These are phyloP conservation scores for Xenopus laevis DNA, from an alignment of 2,113 vertebrate species.

Conservation along the genomic window DNA sequence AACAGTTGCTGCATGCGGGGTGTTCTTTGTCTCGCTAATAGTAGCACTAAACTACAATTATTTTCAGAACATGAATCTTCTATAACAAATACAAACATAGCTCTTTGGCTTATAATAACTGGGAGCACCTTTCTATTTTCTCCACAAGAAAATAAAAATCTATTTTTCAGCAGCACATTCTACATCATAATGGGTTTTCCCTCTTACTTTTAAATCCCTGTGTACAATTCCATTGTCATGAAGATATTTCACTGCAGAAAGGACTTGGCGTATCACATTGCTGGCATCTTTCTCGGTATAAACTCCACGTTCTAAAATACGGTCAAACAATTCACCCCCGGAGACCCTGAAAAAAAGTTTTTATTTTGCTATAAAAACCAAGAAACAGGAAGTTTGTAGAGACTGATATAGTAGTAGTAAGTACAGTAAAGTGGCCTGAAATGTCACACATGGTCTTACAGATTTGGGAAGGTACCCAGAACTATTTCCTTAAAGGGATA, in stretches of 20 bases:
- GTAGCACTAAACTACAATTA: background rate
- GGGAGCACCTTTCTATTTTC: too few relatives aligned
- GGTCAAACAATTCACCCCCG: constrained; percentile 91
- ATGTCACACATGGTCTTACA: too few relatives aligned
- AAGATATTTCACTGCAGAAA: constrained; percentile 86
- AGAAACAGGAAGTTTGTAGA: too few relatives aligned
- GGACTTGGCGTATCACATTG: constrained; percentile 82
- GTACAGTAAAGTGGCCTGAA: too few relatives aligned
- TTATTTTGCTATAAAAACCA: too few relatives aligned
- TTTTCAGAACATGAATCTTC: constrained; percentile 3
- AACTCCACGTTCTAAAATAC: constrained; percentile 83
- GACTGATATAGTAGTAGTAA: too few relatives aligned
- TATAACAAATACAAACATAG: background rate
- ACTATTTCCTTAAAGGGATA: too few relatives aligned
- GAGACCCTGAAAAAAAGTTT: constrained; percentile 72
- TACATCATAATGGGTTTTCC: background rate
- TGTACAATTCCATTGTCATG: constrained; percentile 89
- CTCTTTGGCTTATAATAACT: background rate
- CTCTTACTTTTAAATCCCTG: constrained; percentile 84
- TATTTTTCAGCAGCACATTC: background rate
- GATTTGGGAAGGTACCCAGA: too few relatives aligned
- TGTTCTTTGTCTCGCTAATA: background rate
- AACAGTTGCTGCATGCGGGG: background rate
- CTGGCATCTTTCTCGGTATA: constrained; percentile 93
- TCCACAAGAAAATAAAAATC: too few relatives aligned